Conservation (phyloP, 2,113 vertebrate species). For the Acanthisitta chloris region DNA sequence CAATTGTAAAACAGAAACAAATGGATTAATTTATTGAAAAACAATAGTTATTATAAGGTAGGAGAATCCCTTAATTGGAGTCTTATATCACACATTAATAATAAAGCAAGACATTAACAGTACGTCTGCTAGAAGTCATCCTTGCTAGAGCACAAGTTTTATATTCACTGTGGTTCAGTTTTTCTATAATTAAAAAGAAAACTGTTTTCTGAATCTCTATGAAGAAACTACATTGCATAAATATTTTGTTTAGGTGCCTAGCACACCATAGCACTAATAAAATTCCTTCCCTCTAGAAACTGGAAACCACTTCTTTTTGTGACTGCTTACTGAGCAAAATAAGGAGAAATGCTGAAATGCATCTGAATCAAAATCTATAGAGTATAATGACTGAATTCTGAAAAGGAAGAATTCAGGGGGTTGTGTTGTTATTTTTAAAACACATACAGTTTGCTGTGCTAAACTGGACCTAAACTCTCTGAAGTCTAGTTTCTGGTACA, state of each 20-base stretch:
- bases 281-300: neutral
- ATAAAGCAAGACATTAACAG: neutral
- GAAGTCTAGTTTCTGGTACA: neutral
- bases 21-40: neutral
- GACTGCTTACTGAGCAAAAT: neutral
- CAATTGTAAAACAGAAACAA: neutral
- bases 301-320: neutral
- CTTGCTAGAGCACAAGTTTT: neutral
- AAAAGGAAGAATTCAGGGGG: neutral
- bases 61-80: neutral
- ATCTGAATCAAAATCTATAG: neutral
- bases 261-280: neutral
- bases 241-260: neutral
- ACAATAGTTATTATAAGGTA: neutral
- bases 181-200: constrained; percentile 16
- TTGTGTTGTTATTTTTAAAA: neutral
- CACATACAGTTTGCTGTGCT: neutral
- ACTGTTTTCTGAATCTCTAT: neutral
- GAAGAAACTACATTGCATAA: neutral
- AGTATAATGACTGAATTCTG: neutral
- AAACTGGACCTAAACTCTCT: neutral
- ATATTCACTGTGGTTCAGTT: neutral
- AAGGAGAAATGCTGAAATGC: neutral
- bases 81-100: neutral
- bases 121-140: neutral